Evolutionary conservation across 2,797 vertebrate genomes (phyloP).

Genomic region (Fringilla coelebs): DNA sequence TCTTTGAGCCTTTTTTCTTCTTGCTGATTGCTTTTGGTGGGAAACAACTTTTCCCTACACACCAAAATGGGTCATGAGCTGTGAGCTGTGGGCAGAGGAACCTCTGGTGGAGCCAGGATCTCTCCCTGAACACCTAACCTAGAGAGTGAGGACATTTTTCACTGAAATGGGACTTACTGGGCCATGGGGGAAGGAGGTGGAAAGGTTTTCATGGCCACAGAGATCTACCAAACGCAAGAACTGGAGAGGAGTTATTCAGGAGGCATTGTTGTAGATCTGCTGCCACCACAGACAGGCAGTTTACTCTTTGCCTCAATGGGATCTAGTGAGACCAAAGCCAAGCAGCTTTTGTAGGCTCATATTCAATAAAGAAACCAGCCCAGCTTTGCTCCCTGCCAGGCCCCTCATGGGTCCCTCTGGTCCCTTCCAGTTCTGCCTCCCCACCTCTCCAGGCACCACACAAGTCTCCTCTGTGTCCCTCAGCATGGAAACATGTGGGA

Average conservation of each 20-base stretch:
- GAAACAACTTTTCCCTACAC: background rate
- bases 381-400: background rate
- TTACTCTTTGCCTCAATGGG: background rate
- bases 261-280: accelerated
- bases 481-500: background rate
- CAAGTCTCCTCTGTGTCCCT: background rate
- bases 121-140: too few species aligned
- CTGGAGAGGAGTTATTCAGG: background rate
- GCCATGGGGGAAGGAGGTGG: background rate
- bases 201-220: background rate
- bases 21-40: background rate
- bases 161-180: background rate
- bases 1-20: background rate
- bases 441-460: background rate
- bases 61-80: background rate
- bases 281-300: background rate
- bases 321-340: background rate
- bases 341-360: background rate
- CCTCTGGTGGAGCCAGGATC: accelerated
- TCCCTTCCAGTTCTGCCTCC: background rate
- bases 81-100: background rate
- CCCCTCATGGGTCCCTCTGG: background rate
- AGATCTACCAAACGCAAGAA: background rate
- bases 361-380: background rate
- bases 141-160: background rate